A percentile compares a stretch with the other conserved stretches of the same genome.
phyloP scores from a whole-genome alignment of 2,113 vertebrate species.

The Elanus axillaris region DNA sequence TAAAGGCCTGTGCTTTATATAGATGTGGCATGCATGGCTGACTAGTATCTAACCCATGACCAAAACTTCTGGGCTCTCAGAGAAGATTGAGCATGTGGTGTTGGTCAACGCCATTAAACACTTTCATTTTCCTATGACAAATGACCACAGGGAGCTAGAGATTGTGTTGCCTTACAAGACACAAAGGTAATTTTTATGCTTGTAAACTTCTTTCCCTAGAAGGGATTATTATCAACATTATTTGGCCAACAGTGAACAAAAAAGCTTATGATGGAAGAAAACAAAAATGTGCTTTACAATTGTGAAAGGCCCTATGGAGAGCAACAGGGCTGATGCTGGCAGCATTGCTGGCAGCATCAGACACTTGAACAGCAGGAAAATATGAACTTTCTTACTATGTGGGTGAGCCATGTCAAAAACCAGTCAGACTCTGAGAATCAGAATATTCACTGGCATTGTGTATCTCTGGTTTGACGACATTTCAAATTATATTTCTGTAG shows the following conservation, averaged over 20 bases:
- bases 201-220: constrained; percentile 26
- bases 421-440: background rate
- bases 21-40: background rate
- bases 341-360: background rate
- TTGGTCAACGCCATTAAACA: constrained; percentile 19
- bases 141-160: constrained; percentile 4
- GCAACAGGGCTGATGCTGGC: background rate
- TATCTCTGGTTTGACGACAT: background rate
- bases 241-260: constrained; percentile 35
- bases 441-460: background rate
- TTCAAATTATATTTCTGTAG: background rate
- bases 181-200: constrained; percentile 48
- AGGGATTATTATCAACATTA: constrained; percentile 44
- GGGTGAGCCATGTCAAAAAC: background rate
- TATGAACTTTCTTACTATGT: background rate
- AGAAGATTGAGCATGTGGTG: background rate
- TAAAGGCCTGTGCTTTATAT: background rate
- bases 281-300: background rate
- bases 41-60: background rate
- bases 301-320: background rate
- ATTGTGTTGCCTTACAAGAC: constrained; percentile 28
- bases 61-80: background rate
- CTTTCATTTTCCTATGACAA: constrained; percentile 46
- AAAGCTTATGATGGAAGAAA: background rate
- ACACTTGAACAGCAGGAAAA: background rate